Base-by-base conservation (phyloP, 2,888 invertebrate species). In the Prenolepis imparis region DNA sequence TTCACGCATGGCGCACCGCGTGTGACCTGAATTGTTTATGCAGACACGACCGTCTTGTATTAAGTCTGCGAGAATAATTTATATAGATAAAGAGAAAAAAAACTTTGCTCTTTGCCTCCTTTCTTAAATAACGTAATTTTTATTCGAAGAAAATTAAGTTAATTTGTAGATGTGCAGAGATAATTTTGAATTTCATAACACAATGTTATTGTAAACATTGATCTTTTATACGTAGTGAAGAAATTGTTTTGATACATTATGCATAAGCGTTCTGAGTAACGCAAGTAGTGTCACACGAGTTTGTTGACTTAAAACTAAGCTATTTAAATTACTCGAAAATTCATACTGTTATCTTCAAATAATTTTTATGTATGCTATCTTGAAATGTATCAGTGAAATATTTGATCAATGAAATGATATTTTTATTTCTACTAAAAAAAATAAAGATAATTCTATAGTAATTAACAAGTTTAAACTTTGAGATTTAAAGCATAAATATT, bases 21-120 rank as follows among this genome's bases (percentile, higher is more conserved):
- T 66, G 67, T 77, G 77, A 77, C 77, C 77, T 68, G 77, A 77
- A 68, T 77, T 55, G 77, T 77, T 77, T 77, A 67, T 57, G 39
- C 68, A 74, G 55, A 41, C 8, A 48, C 52, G 67, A 0, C 36
- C 3, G 52, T 67, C 44, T 44, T 44, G 44, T n/a, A n/a, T 77
- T 39, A n/a, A 39, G 36, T 36, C 24, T 44, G 75, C 48, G 52
- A 48, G 66, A 75, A 36, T 24, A 66, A 75, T 66, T 59, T 63
- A 41, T 63, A 6, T 5, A 12, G 32, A 21, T n/a, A n/a, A 9
- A 44, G 44, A 63, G 4, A n/a, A 41, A 41, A 8, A n/a, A 41
- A 41, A 11, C 8, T 15, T n/a, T 3, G 32, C 18, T 21, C 36
- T 36, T 63, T 74, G 48, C 48, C 48, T 48, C 21, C 64, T 61